Conservation (phyloP, 1,140 invertebrate genomes). For the Apis florea region DNA sequence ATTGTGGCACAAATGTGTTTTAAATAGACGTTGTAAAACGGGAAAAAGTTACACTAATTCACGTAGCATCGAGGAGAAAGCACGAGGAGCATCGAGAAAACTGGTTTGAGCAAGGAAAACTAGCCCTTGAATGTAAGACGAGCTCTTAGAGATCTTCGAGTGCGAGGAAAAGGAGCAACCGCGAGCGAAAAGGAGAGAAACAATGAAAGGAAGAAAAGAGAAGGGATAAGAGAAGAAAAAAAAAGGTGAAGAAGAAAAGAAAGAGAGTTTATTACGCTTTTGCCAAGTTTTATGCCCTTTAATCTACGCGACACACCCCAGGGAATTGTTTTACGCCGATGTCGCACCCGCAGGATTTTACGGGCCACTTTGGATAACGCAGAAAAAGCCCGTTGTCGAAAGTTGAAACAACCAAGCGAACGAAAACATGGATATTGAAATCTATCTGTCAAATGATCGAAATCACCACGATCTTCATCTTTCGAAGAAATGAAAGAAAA, state of each 20-base stretch:
- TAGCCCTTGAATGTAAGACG: slow-evolving; percentile 32
- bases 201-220: neutral
- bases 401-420: slow-evolving; percentile 13
- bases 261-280: slow-evolving; percentile 51
- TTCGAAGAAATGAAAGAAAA: neutral
- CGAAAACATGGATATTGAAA: slow-evolving; percentile 10
- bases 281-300: slow-evolving; percentile 67
- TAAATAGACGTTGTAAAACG: slow-evolving; percentile 37
- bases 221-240: neutral
- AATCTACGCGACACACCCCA: slow-evolving; percentile 63
- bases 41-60: slow-evolving; percentile 46
- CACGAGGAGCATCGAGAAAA: neutral
- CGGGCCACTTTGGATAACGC: slow-evolving; percentile 34
- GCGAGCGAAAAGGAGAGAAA: neutral
- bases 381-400: slow-evolving; percentile 1
- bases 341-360: slow-evolving; percentile 54
- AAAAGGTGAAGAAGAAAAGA: neutral
- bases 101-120: slow-evolving; percentile 15
- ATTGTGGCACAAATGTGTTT: neutral
- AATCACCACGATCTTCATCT: neutral
- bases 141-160: slow-evolving; percentile 10
- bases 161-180: too few relatives aligned
- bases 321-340: slow-evolving; percentile 60
- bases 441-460: neutral
- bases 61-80: neutral